Evolutionary conservation across 1,140 invertebrate genomes (phyloP).

Genomic region (Sarcophaga bullata): DNA sequence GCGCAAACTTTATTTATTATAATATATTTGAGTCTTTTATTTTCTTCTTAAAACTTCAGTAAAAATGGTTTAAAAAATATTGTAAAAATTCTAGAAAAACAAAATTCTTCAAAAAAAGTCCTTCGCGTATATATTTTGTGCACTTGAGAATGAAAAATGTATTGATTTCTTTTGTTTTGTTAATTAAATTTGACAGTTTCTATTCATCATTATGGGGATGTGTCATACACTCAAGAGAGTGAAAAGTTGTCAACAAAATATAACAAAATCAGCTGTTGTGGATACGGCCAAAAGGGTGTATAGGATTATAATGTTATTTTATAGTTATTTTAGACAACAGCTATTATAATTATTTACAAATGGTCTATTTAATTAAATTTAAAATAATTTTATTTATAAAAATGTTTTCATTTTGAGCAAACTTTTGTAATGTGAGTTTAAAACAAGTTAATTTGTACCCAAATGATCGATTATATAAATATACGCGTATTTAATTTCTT

Average conservation of each 20-base stretch:
- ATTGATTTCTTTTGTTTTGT: conserved; percentile 19
- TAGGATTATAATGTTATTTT: not conserved
- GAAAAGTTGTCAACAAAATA: not conserved
- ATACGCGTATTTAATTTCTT: too few species aligned
- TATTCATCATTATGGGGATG: not conserved
- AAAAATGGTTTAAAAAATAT: not conserved
- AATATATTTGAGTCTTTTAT: not conserved
- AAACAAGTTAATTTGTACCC: too few species aligned
- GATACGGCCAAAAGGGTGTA: not conserved
- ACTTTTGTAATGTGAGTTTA: too few species aligned
- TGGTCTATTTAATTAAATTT: too few species aligned
- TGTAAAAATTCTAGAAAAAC: conserved; percentile 27
- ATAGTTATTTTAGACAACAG: too few species aligned
- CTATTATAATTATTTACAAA: too few species aligned
- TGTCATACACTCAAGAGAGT: not conserved
- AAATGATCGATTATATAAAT: too few species aligned
- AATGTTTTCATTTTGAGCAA: too few species aligned
- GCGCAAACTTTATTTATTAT: too few species aligned
- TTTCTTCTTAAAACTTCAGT: not conserved
- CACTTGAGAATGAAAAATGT: not conserved
- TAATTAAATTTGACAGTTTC: conserved; percentile 12
- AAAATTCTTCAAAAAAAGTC: not conserved
- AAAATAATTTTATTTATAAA: too few species aligned
- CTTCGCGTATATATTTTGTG: not conserved
- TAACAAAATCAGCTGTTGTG: not conserved